Evolutionary conservation across 2,888 invertebrate species (phyloP).

Genomic region (Melinaea marsaeus): DNA sequence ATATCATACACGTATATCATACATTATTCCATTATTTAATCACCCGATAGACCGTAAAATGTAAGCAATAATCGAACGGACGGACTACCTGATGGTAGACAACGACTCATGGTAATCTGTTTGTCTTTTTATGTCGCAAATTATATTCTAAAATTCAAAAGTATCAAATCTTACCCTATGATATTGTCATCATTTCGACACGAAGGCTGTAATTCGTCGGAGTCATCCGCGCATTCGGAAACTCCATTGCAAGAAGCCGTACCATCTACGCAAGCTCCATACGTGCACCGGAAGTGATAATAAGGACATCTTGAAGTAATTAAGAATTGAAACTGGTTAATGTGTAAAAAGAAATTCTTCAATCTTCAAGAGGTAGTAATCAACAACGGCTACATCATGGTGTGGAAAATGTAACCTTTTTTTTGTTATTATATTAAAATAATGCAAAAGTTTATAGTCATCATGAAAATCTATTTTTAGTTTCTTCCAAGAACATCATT

Average conservation of each 20-base stretch:
- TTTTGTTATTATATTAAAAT: too few relatives aligned
- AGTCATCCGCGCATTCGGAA: slow-evolving; percentile 63
- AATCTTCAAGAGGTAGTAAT: too few relatives aligned
- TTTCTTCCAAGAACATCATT: too few relatives aligned
- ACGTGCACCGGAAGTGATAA: slow-evolving; percentile 42
- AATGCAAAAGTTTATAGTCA: too few relatives aligned
- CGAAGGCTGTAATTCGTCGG: slow-evolving; percentile 58
- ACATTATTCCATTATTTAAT: background rate
- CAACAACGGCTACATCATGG: too few relatives aligned
- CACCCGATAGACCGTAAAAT: background rate
- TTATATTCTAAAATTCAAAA: background rate
- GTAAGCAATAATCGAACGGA: background rate
- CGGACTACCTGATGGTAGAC: background rate
- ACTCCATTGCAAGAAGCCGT: slow-evolving; percentile 39
- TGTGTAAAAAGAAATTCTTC: too few relatives aligned
- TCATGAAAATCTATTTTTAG: too few relatives aligned
- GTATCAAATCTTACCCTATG: slow-evolving; percentile 11
- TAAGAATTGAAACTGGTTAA: too few relatives aligned
- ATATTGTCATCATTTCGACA: slow-evolving; percentile 51
- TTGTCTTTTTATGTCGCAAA: too few relatives aligned
- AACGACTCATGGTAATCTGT: too few relatives aligned
- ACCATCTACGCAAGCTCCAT: slow-evolving; percentile 46
- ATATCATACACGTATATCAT: background rate
- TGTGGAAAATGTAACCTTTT: too few relatives aligned
- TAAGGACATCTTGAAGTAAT: slow-evolving; percentile 29